Base-by-base conservation (phyloP, 2,888 invertebrate species). In the Lepidochitona cinerea region DNA sequence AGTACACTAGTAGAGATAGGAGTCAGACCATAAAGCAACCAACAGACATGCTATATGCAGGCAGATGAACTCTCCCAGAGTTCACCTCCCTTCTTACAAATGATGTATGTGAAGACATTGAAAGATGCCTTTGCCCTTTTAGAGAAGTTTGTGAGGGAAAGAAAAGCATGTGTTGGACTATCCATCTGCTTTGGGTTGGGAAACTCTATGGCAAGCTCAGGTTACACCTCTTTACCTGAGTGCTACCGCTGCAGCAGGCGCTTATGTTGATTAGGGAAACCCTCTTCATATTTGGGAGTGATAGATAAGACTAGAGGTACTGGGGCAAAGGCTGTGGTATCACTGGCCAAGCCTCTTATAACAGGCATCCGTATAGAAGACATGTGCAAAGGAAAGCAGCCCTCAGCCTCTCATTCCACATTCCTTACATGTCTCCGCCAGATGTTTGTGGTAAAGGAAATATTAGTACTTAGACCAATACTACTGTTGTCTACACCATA, bases 71-170 rank as follows among this genome's bases (percentile, higher is more conserved):
- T 26, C 54, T 41, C 26, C n/a, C 9, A 54, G 23, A 54, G 54
- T 54, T 54, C 54, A 54, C 7, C 54, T 54, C 54, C 23, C 23
- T 9, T 23, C 26, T 23, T 54, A 12, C 54, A 54, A 26, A 54
- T 54, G 54, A 26, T 54, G 23, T 54, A 54, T 54, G 54, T 26
- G 23, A 54, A 54, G 12, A 54, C 54, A 54, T 23, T 54, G 54
- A 54, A 54, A 54, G 54, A 54, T 54, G 54, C 54, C 54, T 54
- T 23, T 54, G 54, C 54, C 54, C 54, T 54, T 54, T 54, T 54
- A 54, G 54, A 54, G 54, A 9, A 54, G 54, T 54, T 54, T 54
- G 41, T n/a, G 54, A 54, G 54, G 26, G 54, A 26, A 54, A 23
- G 12, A 18, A 54, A 54, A 18, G 54, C 54, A 54, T 54, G 54